Conservation (phyloP, 2,888 invertebrate species). For the Polydrusus pterygomalis region DNA sequence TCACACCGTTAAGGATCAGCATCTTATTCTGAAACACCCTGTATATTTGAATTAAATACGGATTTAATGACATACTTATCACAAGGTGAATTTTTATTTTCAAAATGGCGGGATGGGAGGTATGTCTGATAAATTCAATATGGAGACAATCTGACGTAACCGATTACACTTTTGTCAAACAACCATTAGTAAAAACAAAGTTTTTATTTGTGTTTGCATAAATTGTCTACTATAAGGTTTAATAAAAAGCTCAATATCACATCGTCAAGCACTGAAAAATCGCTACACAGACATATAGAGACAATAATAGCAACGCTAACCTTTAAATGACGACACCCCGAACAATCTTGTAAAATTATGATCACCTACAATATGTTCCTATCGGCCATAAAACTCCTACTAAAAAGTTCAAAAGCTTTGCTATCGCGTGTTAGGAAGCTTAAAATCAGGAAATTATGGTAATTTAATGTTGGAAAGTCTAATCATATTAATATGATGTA, state of each 20-base stretch:
- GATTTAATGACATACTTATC: no score
- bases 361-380: constrained; percentile 31
- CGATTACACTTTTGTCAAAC: no score
- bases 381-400: constrained; percentile 44
- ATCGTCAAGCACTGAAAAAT: not conserved
- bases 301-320: constrained; percentile 16
- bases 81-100: no score
- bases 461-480: constrained; percentile 48
- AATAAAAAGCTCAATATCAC: not conserved
- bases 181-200: no score
- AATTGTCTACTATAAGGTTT: no score
- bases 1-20: no score
- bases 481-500: constrained; percentile 50
- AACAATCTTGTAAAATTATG: constrained; percentile 38
- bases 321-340: constrained; percentile 12
- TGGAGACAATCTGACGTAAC: no score
- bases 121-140: no score
- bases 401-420: constrained; percentile 47
- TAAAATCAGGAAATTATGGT: constrained; percentile 53
- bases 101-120: no score
- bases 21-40: no score
- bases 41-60: no score
- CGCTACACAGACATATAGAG: not conserved
- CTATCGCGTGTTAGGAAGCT: constrained; percentile 29
- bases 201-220: no score